These are phyloP conservation scores for Potamarius usumacintae DNA, from an alignment of 2,113 vertebrate genomes.

Conservation along the genomic window DNA sequence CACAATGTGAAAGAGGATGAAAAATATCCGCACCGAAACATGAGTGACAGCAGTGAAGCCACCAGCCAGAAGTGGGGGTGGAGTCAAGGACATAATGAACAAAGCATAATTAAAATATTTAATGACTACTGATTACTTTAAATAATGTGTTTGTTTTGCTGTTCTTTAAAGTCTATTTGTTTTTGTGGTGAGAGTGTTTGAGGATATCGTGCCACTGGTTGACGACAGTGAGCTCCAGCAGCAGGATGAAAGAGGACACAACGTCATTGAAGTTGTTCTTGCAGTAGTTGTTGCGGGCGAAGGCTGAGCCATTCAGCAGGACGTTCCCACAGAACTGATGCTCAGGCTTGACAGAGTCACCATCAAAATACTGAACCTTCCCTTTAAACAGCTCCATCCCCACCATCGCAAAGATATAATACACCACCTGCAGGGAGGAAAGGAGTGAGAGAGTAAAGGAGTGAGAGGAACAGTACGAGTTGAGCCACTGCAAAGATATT, in stretches of 20 bases:
- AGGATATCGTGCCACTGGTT: conserved; percentile 99
- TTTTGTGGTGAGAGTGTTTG: neutral
- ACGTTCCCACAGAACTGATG: conserved; percentile 79
- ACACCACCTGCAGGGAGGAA: conserved; percentile 77
- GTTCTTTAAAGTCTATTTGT: neutral
- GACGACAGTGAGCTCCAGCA: conserved; percentile 90
- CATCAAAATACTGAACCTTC: conserved; percentile 77
- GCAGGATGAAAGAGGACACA: conserved; percentile 78
- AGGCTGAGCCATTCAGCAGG: conserved; percentile 74
- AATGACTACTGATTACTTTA: neutral
- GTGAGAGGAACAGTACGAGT: neutral
- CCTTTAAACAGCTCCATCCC: conserved; percentile 90
- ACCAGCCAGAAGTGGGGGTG: conserved; percentile 75
- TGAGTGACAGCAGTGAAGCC: conserved; percentile 83
- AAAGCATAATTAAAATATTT: neutral
- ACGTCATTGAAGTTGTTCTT: conserved; percentile 93
- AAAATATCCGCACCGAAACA: conserved; percentile 80
- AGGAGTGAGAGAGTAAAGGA: neutral
- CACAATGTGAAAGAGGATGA: conserved; percentile 86
- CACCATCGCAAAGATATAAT: conserved; percentile 87
- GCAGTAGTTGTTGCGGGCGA: conserved; percentile 84
- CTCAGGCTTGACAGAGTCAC: conserved; percentile 50
- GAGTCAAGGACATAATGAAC: conserved; percentile 71
- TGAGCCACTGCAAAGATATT: neutral
- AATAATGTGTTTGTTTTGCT: too few species aligned